Evolutionary conservation across 2,888 invertebrate genomes (phyloP).

Genomic region (Scelioninae gen. 2): DNA sequence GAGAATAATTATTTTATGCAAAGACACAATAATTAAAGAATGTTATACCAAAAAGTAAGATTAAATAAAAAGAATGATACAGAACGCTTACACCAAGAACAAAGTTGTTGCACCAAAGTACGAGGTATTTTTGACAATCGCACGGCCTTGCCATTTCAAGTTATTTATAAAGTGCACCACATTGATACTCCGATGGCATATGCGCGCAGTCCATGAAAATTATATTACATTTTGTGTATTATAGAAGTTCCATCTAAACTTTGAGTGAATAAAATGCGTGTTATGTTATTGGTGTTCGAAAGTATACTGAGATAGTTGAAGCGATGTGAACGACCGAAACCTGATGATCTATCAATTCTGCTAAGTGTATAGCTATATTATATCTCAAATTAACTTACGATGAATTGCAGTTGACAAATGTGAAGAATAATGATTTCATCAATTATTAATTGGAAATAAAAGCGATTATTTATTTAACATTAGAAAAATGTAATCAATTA

Average conservation of each 20-base stretch:
- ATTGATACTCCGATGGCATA: slow-evolving; percentile 14
- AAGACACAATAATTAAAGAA: no score
- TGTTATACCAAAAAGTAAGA: no score
- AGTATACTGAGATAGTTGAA: slow-evolving; percentile 26
- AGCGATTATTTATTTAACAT: no score
- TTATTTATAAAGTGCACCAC: slow-evolving; percentile 52
- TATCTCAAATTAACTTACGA: slow-evolving; percentile 33
- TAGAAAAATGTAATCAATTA: no score
- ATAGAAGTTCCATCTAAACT: background rate
- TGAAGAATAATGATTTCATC: no score
- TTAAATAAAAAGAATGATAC: no score
- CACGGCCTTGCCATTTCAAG: slow-evolving; percentile 54
- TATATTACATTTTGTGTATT: slow-evolving; percentile 7
- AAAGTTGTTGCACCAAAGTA: slow-evolving; percentile 48
- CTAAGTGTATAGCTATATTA: slow-evolving; percentile 37
- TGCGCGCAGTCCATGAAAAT: slow-evolving; percentile 4
- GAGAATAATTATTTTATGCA: no score
- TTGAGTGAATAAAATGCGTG: slow-evolving; percentile 23
- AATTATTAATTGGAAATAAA: no score
- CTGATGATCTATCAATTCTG: slow-evolving; percentile 34
- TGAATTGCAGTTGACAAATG: no score
- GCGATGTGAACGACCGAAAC: slow-evolving; percentile 43
- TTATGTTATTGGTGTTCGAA: slow-evolving; percentile 34
- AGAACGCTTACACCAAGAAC: slow-evolving; percentile 50
- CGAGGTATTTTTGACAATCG: slow-evolving; percentile 49